Percentiles rank a stretch among this genome's conserved stretches.
These are phyloP conservation scores for Lypha dubia DNA, from an alignment of 2,888 invertebrate genomes.

Conservation along the genomic window DNA sequence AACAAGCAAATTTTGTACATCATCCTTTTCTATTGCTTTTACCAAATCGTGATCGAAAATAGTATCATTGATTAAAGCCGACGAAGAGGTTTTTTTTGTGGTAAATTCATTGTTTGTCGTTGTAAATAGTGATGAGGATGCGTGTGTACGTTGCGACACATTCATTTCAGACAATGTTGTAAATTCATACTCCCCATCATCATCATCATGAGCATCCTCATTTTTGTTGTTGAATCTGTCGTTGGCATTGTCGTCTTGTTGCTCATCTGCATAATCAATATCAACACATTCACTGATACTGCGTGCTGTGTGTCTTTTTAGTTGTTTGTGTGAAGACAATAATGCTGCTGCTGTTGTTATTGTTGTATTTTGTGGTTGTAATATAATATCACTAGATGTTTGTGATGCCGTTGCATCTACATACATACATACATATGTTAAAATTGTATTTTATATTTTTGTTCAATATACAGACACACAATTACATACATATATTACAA, in stretches of 20 bases:
- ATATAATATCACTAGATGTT: constrained; percentile 64
- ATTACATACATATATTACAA: constrained; percentile 42
- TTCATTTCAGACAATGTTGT: constrained; percentile 82
- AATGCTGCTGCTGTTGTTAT: constrained; percentile 3
- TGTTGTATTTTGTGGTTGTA: constrained; percentile 59
- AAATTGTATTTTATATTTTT: constrained; percentile 17
- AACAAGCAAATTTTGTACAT: constrained; percentile 67
- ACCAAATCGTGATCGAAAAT: constrained; percentile 59
- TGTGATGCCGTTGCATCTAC: constrained; percentile 68
- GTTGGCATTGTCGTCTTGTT: constrained; percentile 75
- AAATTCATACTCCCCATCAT: constrained; percentile 81
- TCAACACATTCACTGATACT: constrained; percentile 81
- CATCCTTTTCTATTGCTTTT: constrained; percentile 65
- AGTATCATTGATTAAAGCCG: constrained; percentile 65
- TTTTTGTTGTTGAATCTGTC: constrained; percentile 73
- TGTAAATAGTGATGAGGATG: constrained; percentile 72
- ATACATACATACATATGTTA: too few species aligned
- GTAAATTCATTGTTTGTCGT: constrained; percentile 72
- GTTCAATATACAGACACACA: constrained; percentile 45
- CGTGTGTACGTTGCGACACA: constrained; percentile 80
- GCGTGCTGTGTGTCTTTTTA: constrained; percentile 76
- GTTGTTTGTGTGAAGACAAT: constrained; percentile 55
- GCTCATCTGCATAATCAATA: constrained; percentile 72
- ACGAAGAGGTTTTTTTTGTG: constrained; percentile 73
- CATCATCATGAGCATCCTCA: constrained; percentile 78